Conservation (phyloP, 2,113 vertebrate genomes). For the Loxodonta africana region DNA sequence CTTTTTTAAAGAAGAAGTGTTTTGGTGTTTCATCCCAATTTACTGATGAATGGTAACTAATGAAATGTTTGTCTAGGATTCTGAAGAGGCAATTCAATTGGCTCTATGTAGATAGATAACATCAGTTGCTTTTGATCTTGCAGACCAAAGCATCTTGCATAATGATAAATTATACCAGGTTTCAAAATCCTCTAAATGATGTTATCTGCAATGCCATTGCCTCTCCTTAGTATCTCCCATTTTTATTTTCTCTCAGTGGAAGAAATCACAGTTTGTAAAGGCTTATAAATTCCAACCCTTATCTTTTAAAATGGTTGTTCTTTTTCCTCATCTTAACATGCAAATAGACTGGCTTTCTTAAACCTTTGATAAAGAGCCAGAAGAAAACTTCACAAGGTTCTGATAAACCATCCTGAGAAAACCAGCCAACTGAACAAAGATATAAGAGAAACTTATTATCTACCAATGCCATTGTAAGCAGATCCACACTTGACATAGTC, state of each 20-base stretch:
- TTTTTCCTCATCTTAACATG: slow-evolving; percentile 59
- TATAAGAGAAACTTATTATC: not conserved
- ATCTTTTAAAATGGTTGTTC: slow-evolving; percentile 67
- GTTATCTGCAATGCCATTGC: slow-evolving; percentile 46
- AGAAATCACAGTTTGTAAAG: slow-evolving; percentile 59
- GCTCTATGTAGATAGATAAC: slow-evolving; percentile 42
- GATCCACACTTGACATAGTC: not conserved
- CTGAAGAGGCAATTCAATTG: slow-evolving; percentile 69
- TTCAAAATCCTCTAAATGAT: slow-evolving; percentile 54
- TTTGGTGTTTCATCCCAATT: slow-evolving; percentile 76
- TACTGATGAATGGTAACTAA: slow-evolving; percentile 76
- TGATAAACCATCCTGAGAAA: not conserved
- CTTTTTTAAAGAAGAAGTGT: slow-evolving; percentile 61
- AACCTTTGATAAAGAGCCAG: slow-evolving; percentile 25
- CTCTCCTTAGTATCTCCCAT: not conserved
- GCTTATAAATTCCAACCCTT: slow-evolving; percentile 68
- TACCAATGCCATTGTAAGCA: fast-evolving
- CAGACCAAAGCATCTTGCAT: slow-evolving; percentile 70
- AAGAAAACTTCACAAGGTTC: not conserved
- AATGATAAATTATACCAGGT: slow-evolving; percentile 70
- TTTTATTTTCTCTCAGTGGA: slow-evolving; percentile 61
- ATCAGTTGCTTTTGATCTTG: slow-evolving; percentile 67
- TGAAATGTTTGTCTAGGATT: slow-evolving; percentile 81
- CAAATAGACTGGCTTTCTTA: slow-evolving; percentile 52
- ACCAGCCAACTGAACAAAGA: not conserved